phyloP scores from a whole-genome alignment of 2,113 vertebrate species.

The Heloderma charlesbogerti region DNA sequence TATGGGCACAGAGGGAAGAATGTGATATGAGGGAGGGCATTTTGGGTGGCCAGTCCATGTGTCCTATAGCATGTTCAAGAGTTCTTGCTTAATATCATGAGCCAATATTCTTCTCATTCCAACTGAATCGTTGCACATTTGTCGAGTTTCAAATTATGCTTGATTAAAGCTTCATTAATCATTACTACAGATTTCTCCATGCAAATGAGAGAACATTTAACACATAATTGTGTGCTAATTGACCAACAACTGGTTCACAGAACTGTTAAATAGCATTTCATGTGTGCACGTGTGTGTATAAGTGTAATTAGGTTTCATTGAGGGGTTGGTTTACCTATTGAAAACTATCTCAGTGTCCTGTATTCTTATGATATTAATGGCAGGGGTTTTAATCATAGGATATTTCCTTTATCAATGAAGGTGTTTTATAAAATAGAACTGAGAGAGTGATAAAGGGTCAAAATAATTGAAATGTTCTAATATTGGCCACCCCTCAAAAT shows the following conservation, averaged over 20 bases:
- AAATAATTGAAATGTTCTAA: neutral
- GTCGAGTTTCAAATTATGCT: conserved; percentile 52
- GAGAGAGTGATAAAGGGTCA: neutral
- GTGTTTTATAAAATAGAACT: neutral
- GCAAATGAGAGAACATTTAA: conserved; percentile 71
- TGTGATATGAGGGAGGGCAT: neutral
- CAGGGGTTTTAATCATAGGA: conserved; percentile 5
- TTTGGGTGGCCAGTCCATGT: neutral
- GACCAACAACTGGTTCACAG: conserved; percentile 67
- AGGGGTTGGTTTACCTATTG: neutral
- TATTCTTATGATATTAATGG: neutral
- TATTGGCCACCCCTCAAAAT: neutral
- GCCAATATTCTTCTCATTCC: conserved; percentile 40
- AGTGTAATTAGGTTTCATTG: conserved; percentile 38
- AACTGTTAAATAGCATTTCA: conserved; percentile 58
- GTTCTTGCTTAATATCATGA: neutral
- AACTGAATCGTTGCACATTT: conserved; percentile 43
- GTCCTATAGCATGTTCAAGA: fast-evolving
- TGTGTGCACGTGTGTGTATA: conserved; percentile 25
- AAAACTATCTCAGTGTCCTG: neutral
- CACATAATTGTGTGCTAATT: conserved; percentile 70
- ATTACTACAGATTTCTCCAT: conserved; percentile 71
- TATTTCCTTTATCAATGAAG: conserved; percentile 3
- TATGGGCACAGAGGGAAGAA: neutral
- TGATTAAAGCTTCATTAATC: conserved; percentile 76